phyloP scores from a whole-genome alignment of 2,888 invertebrate species.

The Acleris cristana region DNA sequence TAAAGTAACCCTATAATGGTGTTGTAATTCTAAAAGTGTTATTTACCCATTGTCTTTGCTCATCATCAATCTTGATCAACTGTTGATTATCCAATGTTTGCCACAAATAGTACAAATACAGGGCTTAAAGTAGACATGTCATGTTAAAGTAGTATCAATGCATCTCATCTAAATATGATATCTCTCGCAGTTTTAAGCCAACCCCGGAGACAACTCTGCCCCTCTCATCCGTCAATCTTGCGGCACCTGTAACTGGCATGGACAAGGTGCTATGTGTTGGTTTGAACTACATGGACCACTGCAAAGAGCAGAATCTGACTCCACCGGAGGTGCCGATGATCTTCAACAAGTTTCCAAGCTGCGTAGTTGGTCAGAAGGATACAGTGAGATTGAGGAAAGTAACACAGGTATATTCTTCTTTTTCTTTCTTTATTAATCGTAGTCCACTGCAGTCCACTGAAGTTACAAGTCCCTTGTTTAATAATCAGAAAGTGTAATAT shows the following conservation, averaged over 20 bases:
- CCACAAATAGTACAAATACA: no score
- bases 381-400: slow-evolving; percentile 79
- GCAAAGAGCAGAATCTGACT: slow-evolving; percentile 90
- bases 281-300: slow-evolving; percentile 93
- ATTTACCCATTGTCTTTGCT: no score
- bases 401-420: slow-evolving; percentile 52
- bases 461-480: no score
- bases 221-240: slow-evolving; percentile 81
- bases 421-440: no score
- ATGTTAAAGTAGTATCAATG: background rate
- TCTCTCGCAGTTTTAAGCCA: slow-evolving; percentile 47
- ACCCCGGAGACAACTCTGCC: slow-evolving; percentile 49
- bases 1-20: no score
- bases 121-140: no score
- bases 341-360: slow-evolving; percentile 93
- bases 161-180: background rate
- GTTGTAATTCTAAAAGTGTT: no score
- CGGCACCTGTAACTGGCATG: slow-evolving; percentile 88
- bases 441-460: no score
- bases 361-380: slow-evolving; percentile 89
- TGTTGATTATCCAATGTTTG: no score
- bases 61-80: no score
- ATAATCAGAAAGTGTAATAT: no score
- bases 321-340: slow-evolving; percentile 91
- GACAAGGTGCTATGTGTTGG: slow-evolving; percentile 92